Percentiles rank a stretch among this genome's conserved stretches.
phyloP scores from a whole-genome alignment of 2,113 vertebrate species.

The Pyrgilauda ruficollis region DNA sequence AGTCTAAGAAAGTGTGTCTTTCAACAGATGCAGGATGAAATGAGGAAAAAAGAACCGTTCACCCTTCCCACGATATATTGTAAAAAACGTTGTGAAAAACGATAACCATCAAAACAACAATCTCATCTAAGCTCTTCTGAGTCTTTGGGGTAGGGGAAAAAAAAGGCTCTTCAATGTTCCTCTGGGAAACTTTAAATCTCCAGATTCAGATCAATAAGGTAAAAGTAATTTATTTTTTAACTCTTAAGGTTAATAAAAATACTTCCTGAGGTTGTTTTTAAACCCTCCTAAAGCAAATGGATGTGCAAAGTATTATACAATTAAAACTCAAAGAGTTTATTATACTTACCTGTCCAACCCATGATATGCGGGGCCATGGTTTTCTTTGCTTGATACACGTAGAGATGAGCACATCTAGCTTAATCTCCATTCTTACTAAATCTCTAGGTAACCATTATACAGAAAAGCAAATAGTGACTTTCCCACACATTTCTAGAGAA shows the following conservation, averaged over 20 bases:
- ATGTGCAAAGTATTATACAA: neutral
- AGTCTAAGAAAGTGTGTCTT: neutral
- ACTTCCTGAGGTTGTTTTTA: neutral
- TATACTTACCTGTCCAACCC: conserved; percentile 75
- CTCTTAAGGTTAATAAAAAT: neutral
- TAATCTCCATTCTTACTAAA: conserved; percentile 69
- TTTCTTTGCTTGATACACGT: conserved; percentile 74
- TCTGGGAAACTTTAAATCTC: neutral
- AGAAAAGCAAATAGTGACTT: neutral
- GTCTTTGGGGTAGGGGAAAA: fast-evolving
- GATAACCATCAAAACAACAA: neutral
- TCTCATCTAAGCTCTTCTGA: neutral
- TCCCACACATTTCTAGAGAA: neutral
- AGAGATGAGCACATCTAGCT: conserved; percentile 75
- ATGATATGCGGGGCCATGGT: conserved; percentile 75
- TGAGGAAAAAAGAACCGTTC: fast-evolving
- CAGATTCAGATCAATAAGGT: neutral
- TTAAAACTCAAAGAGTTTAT: neutral
- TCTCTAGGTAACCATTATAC: neutral
- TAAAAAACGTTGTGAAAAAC: neutral
- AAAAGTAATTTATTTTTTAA: conserved; percentile 1
- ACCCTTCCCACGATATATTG: neutral
- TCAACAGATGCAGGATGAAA: neutral
- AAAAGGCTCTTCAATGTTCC: neutral
- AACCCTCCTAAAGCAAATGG: fast-evolving